Evolutionary conservation across 2,888 invertebrate genomes (phyloP).

Genomic region (Acrobasis repandana): DNA sequence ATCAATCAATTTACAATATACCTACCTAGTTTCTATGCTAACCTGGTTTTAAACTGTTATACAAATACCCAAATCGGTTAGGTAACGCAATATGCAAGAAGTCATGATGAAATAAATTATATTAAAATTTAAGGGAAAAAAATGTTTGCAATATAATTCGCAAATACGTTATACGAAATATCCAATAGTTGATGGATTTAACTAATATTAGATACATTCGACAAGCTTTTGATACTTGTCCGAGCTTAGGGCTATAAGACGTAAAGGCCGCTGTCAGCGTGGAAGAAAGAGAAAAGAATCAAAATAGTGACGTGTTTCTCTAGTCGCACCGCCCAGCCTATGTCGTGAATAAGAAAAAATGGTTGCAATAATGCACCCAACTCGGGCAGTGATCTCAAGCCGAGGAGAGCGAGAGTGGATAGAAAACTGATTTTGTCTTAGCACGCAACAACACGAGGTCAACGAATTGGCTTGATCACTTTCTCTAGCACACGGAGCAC

Average conservation of each 20-base stretch:
- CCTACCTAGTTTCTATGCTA: too few species aligned
- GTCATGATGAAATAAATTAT: neutral
- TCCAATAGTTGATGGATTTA: too few species aligned
- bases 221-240: too few species aligned
- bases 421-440: slow-evolving; percentile 69
- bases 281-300: too few species aligned
- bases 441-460: slow-evolving; percentile 70
- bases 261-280: too few species aligned
- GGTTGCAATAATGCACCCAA: slow-evolving; percentile 61
- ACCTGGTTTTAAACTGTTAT: too few species aligned
- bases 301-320: too few species aligned
- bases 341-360: slow-evolving; percentile 48
- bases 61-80: neutral
- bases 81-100: neutral
- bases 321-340: too few species aligned
- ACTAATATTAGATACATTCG: too few species aligned
- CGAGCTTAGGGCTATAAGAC: too few species aligned
- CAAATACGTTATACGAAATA: too few species aligned
- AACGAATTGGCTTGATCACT: slow-evolving; percentile 60
- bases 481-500: slow-evolving; percentile 48
- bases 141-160: slow-evolving; percentile 40
- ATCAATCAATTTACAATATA: too few species aligned
- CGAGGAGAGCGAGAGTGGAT: slow-evolving; percentile 73
- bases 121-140: neutral
- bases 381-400: slow-evolving; percentile 52